Evolutionary conservation across 2,797 vertebrate species (phyloP), one percentile per base, ranked within the genome.

Genomic region (Stomatorhinus walkeri): DNA sequence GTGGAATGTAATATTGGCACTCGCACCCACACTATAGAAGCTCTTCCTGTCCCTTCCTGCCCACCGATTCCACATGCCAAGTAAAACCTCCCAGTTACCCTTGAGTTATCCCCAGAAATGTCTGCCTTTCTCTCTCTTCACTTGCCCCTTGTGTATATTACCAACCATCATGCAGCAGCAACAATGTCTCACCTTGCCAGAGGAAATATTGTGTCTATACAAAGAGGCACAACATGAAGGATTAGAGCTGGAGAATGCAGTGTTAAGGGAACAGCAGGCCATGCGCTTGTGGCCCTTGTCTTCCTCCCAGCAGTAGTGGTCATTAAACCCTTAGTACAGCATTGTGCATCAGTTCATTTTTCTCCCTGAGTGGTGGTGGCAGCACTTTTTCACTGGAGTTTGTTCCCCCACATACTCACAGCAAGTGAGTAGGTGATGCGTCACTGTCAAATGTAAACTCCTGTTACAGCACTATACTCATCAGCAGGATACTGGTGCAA

Each of bases 121-220:
- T 19, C 24, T 19, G 61, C 87, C 89, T 91, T 88, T 89, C 89
- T 87, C 89, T 61, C 88, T 91, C 84, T 19, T 87, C 12, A 28
- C 51, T 49, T 87, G 88, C 49, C 24, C 68, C 16, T 81, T 24
- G 12, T 89, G 83, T 68, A 89, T 43, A 85, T 46, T 91, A 92
- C 91, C 92, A 91, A 93, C 93, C 94, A 94, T 93, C 92, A 93
- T 94, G 93, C 92, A 92, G 92, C 94, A 94, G 95, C 94, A 95
- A 93, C 95, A 95, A 91, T 92, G 90, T 86, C 79, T 96, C 95
- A 96, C 95, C 95, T 96, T 96, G 95, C 95, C 93, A 61, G 92
- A 90, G 93, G 94, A 93, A 94, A 94, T 94, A 92, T 94, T 94
- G 95, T 93, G 92, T 94, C 93, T 93, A 91, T 89, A 92, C 90